phyloP scores from a whole-genome alignment of 2,888 invertebrate species.

The Drosophila meridionalis region DNA sequence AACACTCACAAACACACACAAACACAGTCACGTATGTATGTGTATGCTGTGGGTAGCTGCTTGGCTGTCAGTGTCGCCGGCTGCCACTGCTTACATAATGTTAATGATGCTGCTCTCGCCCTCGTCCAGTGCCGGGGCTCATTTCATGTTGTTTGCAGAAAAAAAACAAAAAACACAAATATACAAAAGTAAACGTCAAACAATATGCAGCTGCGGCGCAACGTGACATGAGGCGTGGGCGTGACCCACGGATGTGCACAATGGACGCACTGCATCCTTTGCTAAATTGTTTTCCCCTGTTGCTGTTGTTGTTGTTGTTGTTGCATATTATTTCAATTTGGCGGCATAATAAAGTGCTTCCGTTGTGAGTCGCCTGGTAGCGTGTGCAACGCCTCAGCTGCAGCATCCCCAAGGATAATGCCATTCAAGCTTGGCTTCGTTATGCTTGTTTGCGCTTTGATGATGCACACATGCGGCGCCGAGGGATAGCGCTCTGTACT shows the following conservation, averaged over 20 bases:
- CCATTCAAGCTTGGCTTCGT: slow-evolving; percentile 54
- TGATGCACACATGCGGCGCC: slow-evolving; percentile 34
- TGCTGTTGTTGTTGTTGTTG: slow-evolving; percentile 46
- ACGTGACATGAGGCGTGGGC: slow-evolving; percentile 19
- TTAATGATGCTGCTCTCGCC: slow-evolving; percentile 68
- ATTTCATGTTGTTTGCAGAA: slow-evolving; percentile 67
- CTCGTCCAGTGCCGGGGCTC: slow-evolving; percentile 45
- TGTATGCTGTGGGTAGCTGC: slow-evolving; percentile 17
- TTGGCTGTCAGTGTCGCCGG: slow-evolving; percentile 63
- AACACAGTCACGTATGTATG: neutral
- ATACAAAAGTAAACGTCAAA: slow-evolving; percentile 67
- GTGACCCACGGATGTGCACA: slow-evolving; percentile 36
- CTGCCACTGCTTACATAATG: slow-evolving; percentile 76
- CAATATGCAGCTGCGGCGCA: slow-evolving; percentile 19
- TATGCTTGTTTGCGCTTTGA: slow-evolving; percentile 66
- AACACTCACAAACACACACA: neutral
- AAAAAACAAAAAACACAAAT: slow-evolving; percentile 54
- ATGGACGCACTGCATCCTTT: slow-evolving; percentile 64
- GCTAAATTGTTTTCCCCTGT: slow-evolving; percentile 51
- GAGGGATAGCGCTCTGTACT: slow-evolving; percentile 14
- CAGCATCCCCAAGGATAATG: slow-evolving; percentile 73
- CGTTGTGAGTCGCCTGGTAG: slow-evolving; percentile 56
- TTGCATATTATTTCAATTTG: slow-evolving; percentile 78
- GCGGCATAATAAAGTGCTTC: slow-evolving; percentile 76
- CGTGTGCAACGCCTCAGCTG: slow-evolving; percentile 17